phyloP scores from a whole-genome alignment of 1,140 invertebrate genomes.

The Pachypeltis micranthus region DNA sequence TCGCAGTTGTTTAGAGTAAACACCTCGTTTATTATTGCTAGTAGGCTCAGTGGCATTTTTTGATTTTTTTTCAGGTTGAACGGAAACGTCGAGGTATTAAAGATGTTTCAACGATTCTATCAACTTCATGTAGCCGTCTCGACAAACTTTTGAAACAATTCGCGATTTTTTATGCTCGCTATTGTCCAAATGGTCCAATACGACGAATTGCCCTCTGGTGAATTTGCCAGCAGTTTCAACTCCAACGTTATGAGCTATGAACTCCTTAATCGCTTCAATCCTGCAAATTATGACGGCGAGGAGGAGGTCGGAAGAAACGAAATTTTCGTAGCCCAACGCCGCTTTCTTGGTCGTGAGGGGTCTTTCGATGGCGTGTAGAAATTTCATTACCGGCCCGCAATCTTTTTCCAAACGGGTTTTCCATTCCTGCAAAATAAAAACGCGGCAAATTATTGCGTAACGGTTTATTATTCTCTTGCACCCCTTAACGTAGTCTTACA shows the following conservation, averaged over 20 bases:
- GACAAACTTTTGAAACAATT: conserved; percentile 38
- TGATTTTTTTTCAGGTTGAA: too few relatives aligned
- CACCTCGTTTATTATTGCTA: too few relatives aligned
- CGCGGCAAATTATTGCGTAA: too few relatives aligned
- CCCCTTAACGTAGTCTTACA: too few relatives aligned
- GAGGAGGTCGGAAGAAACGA: conserved; percentile 18
- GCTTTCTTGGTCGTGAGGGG: conserved; percentile 1
- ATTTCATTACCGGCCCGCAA: conserved; percentile 3
- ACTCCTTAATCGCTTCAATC: background rate
- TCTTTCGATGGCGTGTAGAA: conserved; percentile 18
- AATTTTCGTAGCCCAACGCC: conserved; percentile 11
- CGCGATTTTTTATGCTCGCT: conserved; percentile 38
- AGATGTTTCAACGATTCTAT: background rate
- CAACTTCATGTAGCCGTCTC: background rate
- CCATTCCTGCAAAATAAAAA: conserved; percentile 16
- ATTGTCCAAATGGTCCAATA: conserved; percentile 40
- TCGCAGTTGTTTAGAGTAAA: too few relatives aligned
- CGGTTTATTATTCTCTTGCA: too few relatives aligned
- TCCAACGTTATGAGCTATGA: background rate
- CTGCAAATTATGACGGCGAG: conserved; percentile 8
- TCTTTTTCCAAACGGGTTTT: background rate
- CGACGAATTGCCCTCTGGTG: conserved; percentile 46
- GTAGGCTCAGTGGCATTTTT: too few relatives aligned
- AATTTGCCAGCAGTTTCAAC: conserved; percentile 23
- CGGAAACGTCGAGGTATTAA: too few relatives aligned